These are phyloP conservation scores for Arrhopalites spinosus DNA, from an alignment of 2,888 invertebrate genomes.

Conservation along the genomic window DNA sequence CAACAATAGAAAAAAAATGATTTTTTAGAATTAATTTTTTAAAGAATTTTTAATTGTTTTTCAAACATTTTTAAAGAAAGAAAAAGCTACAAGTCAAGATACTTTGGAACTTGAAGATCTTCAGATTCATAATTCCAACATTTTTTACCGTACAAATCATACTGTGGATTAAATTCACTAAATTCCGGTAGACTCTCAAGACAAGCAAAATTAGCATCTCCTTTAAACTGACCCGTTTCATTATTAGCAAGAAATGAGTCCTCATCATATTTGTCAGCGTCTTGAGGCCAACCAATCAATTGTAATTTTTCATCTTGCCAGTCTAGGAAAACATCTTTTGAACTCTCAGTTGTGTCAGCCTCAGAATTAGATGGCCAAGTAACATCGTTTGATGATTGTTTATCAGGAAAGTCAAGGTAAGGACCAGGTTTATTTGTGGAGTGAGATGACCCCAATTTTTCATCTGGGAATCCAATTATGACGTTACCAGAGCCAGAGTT, in stretches of 20 bases:
- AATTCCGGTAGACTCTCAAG: background rate
- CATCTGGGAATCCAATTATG: no score
- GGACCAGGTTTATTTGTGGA: background rate
- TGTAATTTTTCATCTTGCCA: background rate
- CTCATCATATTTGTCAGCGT: conserved; percentile 28
- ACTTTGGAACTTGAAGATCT: no score
- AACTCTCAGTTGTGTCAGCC: background rate
- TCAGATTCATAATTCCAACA: background rate
- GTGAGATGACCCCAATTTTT: background rate
- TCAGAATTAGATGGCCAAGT: background rate
- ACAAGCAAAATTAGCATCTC: conserved; percentile 3
- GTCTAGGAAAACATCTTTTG: background rate
- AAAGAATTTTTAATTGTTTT: no score
- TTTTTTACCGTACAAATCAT: background rate
- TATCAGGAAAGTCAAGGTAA: background rate
- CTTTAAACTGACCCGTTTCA: background rate
- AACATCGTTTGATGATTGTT: background rate
- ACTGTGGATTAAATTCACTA: background rate
- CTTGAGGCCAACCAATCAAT: conserved; percentile 14
- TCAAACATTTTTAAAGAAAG: no score
- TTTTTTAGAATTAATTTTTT: no score
- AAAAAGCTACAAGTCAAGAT: no score
- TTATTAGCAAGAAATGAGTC: conserved; percentile 8
- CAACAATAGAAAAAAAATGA: no score
- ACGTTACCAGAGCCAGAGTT: no score